A percentile compares a stretch with the other conserved stretches of the same genome.
phyloP scores from a whole-genome alignment of 2,888 invertebrate genomes.

The Trissolcus brochymenae region DNA sequence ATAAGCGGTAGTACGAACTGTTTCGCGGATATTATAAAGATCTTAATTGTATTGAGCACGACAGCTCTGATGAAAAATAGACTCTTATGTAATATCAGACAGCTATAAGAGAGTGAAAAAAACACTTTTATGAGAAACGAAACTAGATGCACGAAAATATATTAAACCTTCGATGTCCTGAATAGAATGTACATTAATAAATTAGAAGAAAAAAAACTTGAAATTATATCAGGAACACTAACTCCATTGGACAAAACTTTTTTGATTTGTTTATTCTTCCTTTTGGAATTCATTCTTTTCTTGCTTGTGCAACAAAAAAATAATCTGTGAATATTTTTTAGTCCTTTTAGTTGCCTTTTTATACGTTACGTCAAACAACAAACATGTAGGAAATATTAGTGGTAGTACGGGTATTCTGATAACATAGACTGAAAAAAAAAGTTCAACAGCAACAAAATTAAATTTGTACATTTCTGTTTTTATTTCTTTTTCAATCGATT shows the following conservation, averaged over 20 bases:
- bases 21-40: constrained; percentile 41
- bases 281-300: constrained; percentile 30
- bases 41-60: constrained; percentile 52
- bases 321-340: constrained; percentile 23
- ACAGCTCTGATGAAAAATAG: constrained; percentile 47
- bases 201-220: constrained; percentile 26
- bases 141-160: no score
- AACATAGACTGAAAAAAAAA: no score
- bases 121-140: no score
- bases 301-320: constrained; percentile 4
- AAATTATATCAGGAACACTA: constrained; percentile 32
- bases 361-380: no score
- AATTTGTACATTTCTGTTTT: no score
- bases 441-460: no score
- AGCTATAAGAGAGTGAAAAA: constrained; percentile 5
- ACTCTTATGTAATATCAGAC: constrained; percentile 40
- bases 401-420: no score
- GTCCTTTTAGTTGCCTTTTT: no score
- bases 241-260: constrained; percentile 44
- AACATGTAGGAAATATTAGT: no score
- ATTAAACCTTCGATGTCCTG: no score
- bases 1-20: constrained; percentile 34
- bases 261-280: constrained; percentile 29
- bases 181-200: no score
- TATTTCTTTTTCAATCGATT: no score